Evolutionary conservation across 1,140 invertebrate genomes (phyloP), one percentile per base, ranked within the genome.

Genomic region (Matsumurasca onukii): DNA sequence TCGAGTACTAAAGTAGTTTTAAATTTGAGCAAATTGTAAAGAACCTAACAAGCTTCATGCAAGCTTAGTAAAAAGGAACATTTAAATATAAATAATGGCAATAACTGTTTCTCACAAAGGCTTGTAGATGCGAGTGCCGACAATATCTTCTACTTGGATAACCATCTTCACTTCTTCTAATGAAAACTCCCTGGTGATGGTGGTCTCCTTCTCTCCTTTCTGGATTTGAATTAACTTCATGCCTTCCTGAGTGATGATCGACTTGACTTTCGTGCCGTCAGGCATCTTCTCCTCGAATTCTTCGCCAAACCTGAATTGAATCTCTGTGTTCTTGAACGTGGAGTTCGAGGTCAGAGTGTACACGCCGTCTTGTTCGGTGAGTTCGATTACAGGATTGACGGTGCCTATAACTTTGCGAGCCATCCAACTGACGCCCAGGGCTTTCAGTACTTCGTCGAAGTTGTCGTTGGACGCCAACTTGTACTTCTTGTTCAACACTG

Each of bases 401-500:
- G 83, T 79, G 68, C 85, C 86, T 51, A 89, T 92, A 77, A 93
- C 85, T 81, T 93, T 94, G 30, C 85, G 84, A 73, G 83, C 83
- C 27, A 94, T 80, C 67, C 93, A 73, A 31, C 89, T 86, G 20
- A 97, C 91, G 76, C 92, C 93, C 93, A 72, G n/a, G 20, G 70
- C 84, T 82, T 94, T 94, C 90, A 95, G 89, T 79, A 89, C 93
- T 61, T 93, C 92, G 74, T 94, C 92, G 77, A 94, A 95, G 75
- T 93, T 92, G 67, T 94, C 91, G 66, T 88, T 90, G 48, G 83
- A 83, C 70, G 78, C 75, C 73, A 93, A 84, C 79, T 91, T 91
- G 86, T 90, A 94, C 77, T 88, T 88, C 77, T 91, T 91, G 63
- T 66, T 66, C 30, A 70, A 51, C 30, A 65, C 39, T 5, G 39